phyloP scores from a whole-genome alignment of 1,140 invertebrate genomes.

The Babylonia areolata region DNA sequence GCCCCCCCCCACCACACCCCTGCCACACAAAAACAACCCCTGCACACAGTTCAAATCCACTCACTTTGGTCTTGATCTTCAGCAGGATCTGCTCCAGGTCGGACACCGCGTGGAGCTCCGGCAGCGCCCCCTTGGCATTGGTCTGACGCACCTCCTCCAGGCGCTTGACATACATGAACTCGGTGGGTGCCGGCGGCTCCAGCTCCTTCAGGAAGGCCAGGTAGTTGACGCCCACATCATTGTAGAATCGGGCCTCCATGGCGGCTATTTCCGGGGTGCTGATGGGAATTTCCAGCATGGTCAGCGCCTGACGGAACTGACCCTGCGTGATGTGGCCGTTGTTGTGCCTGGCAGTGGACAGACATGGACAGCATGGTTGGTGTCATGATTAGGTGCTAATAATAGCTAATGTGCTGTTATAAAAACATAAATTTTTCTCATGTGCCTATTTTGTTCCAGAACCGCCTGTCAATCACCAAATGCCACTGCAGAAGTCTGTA shows the following conservation, averaged over 20 bases:
- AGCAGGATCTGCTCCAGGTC: constrained; percentile 71
- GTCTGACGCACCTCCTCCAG: constrained; percentile 67
- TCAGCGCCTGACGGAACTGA: constrained; percentile 75
- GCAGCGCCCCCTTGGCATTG: constrained; percentile 62
- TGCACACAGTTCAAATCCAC: not conserved
- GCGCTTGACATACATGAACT: constrained; percentile 70
- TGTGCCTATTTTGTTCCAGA: no score
- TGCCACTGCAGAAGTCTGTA: no score
- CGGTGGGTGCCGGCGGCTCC: constrained; percentile 57
- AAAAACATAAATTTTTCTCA: no score
- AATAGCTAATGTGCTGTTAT: no score
- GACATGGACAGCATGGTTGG: no score
- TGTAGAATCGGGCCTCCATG: constrained; percentile 71
- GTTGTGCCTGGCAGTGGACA: no score
- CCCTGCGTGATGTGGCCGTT: constrained; percentile 72
- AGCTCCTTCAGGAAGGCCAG: constrained; percentile 69
- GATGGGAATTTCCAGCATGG: constrained; percentile 70
- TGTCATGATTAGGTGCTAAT: no score
- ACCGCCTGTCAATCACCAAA: no score
- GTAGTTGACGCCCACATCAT: constrained; percentile 75
- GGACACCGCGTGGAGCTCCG: constrained; percentile 59
- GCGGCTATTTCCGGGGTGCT: constrained; percentile 67
- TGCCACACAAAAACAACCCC: no score
- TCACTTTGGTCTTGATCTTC: constrained; percentile 75
- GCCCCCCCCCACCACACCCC: no score